These are phyloP conservation scores for Drosophila ercepeae DNA, from an alignment of 1,140 invertebrate species.

Conservation along the genomic window DNA sequence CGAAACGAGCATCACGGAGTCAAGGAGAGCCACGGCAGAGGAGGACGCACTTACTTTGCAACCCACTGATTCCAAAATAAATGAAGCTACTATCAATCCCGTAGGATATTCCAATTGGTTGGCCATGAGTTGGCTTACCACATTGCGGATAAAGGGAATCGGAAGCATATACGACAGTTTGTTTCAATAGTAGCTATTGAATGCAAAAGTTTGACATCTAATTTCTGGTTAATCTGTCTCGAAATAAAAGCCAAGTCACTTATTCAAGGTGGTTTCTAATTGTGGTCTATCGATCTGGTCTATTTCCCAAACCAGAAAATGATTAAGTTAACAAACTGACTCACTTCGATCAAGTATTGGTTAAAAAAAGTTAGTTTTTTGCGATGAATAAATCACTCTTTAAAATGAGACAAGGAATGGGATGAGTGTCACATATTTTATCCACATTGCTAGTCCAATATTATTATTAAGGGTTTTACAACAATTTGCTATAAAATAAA, in stretches of 20 bases:
- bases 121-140: slow-evolving; percentile 2
- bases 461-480: no score
- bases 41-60: neutral
- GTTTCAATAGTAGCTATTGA: slow-evolving; percentile 24
- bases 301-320: no score
- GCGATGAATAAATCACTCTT: no score
- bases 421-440: no score
- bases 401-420: no score
- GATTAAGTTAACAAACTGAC: no score
- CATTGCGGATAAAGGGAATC: neutral
- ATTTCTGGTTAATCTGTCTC: no score
- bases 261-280: neutral
- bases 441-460: no score
- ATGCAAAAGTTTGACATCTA: no score
- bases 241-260: neutral
- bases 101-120: slow-evolving; percentile 13
- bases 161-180: slow-evolving; percentile 14
- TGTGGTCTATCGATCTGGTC: neutral
- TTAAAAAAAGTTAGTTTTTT: no score
- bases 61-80: neutral
- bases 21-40: neutral
- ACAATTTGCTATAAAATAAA: no score
- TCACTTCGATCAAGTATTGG: no score
- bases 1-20: neutral
- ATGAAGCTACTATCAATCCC: neutral